phyloP scores from a whole-genome alignment of 2,113 vertebrate genomes.

The Neomonachus schauinslandi region DNA sequence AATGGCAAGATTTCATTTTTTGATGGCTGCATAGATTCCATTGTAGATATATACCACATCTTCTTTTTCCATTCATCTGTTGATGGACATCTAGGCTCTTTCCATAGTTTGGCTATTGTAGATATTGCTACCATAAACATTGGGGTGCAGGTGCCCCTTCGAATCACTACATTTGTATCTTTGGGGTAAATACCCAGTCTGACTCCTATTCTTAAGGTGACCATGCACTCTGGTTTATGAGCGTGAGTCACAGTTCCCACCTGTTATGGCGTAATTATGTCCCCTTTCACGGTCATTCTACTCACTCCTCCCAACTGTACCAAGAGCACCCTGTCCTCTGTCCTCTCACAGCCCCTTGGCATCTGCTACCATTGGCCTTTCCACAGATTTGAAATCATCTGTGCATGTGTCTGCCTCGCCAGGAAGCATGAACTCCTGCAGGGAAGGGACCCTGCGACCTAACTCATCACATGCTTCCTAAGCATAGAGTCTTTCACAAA shows the following conservation, averaged over 20 bases:
- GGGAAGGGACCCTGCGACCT: neutral
- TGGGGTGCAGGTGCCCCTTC: too few species aligned
- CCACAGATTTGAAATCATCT: neutral
- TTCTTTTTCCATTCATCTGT: too few species aligned
- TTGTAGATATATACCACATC: too few species aligned
- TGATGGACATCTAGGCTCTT: too few species aligned
- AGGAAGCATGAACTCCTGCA: neutral
- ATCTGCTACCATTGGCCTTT: neutral
- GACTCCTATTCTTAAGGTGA: neutral
- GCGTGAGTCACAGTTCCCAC: neutral
- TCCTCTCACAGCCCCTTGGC: neutral
- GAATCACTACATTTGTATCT: too few species aligned
- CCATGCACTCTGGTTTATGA: neutral
- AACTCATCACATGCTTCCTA: neutral
- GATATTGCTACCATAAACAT: too few species aligned
- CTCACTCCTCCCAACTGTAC: neutral
- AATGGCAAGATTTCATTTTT: too few species aligned
- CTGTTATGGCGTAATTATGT: neutral
- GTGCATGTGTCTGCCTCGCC: neutral
- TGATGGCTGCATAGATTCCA: too few species aligned
- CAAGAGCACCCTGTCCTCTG: neutral
- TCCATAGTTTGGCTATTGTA: too few species aligned
- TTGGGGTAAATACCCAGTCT: neutral
- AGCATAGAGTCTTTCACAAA: neutral
- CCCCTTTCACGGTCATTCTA: neutral